phyloP scores from a whole-genome alignment of 2,113 vertebrate species.

The Equus przewalskii region DNA sequence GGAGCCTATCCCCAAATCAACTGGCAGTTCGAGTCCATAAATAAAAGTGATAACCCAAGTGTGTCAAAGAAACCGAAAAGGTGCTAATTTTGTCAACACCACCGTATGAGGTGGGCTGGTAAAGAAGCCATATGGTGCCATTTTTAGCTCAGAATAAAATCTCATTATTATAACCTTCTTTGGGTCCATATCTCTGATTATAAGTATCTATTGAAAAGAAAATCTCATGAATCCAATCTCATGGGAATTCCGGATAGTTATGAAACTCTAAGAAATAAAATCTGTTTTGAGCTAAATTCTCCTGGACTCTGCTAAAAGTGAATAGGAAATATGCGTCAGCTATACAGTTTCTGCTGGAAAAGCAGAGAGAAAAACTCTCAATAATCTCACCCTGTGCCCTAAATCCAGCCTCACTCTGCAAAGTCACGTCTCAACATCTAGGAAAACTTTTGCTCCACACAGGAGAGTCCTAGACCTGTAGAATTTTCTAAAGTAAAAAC shows the following conservation, averaged over 20 bases:
- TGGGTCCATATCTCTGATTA: background rate
- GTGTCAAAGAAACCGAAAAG: background rate
- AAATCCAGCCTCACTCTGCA: background rate
- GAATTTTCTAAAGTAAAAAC: background rate
- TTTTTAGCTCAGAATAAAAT: conserved; percentile 37
- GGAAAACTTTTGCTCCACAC: background rate
- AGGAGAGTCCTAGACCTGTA: background rate
- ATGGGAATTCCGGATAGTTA: background rate
- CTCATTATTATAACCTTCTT: background rate
- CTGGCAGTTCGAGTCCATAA: background rate
- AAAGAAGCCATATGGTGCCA: background rate
- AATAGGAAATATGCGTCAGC: background rate
- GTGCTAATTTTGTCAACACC: background rate
- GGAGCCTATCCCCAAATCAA: background rate
- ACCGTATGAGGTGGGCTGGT: background rate
- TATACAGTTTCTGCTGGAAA: background rate
- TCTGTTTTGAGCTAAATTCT: conserved; percentile 19
- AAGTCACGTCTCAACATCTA: background rate
- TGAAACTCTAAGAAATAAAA: conserved; percentile 35
- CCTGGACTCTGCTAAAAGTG: conserved; percentile 25
- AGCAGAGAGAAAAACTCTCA: background rate
- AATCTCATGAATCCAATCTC: background rate
- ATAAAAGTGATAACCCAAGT: background rate
- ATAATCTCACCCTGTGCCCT: background rate
- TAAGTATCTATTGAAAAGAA: conserved; percentile 20